phyloP scores from a whole-genome alignment of 2,797 vertebrate genomes.

The Lateolabrax maculatus region DNA sequence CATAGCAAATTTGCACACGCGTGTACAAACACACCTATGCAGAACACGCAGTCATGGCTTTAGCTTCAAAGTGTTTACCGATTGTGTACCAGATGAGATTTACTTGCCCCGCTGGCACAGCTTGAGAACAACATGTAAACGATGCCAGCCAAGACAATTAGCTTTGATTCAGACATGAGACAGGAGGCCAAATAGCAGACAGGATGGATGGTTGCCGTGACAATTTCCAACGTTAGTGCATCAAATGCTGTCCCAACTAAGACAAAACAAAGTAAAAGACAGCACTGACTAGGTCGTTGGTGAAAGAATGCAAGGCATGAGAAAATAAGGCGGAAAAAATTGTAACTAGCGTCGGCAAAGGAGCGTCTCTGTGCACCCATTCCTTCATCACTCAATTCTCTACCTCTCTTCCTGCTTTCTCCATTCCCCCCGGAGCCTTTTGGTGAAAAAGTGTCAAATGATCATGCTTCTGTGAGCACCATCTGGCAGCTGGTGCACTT shows the following conservation, averaged over 20 bases:
- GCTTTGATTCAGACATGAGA: slow-evolving; percentile 74
- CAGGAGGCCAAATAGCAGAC: slow-evolving; percentile 59
- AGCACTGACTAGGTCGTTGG: neutral
- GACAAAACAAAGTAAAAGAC: neutral
- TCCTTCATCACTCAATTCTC: slow-evolving; percentile 39
- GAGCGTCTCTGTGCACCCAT: slow-evolving; percentile 35
- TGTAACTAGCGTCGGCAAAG: neutral
- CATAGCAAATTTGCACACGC: slow-evolving; percentile 29
- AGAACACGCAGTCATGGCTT: slow-evolving; percentile 50
- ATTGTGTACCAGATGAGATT: slow-evolving; percentile 68
- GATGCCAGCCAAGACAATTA: slow-evolving; percentile 73
- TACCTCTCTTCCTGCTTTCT: slow-evolving; percentile 46
- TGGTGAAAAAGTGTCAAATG: slow-evolving; percentile 82
- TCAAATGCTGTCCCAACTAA: slow-evolving; percentile 8
- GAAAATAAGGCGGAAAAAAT: neutral
- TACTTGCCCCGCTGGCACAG: slow-evolving; percentile 68
- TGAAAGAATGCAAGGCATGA: neutral
- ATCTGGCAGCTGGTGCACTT: slow-evolving; percentile 85
- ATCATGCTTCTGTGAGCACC: slow-evolving; percentile 86
- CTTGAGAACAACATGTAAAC: slow-evolving; percentile 72
- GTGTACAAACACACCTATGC: slow-evolving; percentile 11
- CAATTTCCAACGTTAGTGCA: slow-evolving; percentile 17
- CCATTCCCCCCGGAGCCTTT: slow-evolving; percentile 72
- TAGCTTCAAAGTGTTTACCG: slow-evolving; percentile 58
- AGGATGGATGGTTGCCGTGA: slow-evolving; percentile 36